A percentile compares a stretch with the other conserved stretches of the same genome.
Conservation (phyloP, 1,140 invertebrate genomes). For the Colletes gigas region DNA sequence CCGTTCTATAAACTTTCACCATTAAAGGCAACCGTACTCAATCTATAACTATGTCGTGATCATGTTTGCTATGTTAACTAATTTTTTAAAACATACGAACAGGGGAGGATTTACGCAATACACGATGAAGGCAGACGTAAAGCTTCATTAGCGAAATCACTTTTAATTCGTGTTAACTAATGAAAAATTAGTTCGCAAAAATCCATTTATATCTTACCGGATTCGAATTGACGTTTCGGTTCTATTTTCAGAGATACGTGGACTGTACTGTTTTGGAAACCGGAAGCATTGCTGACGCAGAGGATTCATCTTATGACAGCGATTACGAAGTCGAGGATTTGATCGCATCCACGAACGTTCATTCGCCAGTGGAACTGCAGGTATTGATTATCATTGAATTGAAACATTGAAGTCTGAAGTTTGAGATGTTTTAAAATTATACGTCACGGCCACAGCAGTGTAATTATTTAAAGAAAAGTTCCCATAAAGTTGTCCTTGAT, state of each 20-base stretch:
- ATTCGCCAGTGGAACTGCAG: slow-evolving; percentile 72
- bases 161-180: neutral
- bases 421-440: too few relatives aligned
- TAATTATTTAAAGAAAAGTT: too few relatives aligned
- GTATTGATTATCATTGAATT: slow-evolving; percentile 40
- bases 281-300: slow-evolving; percentile 82
- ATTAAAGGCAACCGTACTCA: neutral
- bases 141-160: too few relatives aligned
- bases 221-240: slow-evolving; percentile 34
- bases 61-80: neutral
- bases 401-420: neutral
- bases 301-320: slow-evolving; percentile 94
- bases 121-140: too few relatives aligned
- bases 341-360: slow-evolving; percentile 63
- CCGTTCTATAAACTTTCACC: slow-evolving; percentile 44
- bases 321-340: slow-evolving; percentile 88
- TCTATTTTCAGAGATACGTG: slow-evolving; percentile 82
- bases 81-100: too few relatives aligned
- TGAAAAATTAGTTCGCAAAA: neutral
- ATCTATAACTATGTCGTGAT: neutral
- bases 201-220: neutral
- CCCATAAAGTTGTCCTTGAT: too few relatives aligned
- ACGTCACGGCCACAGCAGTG: too few relatives aligned
- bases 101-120: too few relatives aligned
- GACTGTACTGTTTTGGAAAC: slow-evolving; percentile 80